These are phyloP conservation scores for Ailurus styani DNA, from an alignment of 2,113 vertebrate species.

Conservation along the genomic window DNA sequence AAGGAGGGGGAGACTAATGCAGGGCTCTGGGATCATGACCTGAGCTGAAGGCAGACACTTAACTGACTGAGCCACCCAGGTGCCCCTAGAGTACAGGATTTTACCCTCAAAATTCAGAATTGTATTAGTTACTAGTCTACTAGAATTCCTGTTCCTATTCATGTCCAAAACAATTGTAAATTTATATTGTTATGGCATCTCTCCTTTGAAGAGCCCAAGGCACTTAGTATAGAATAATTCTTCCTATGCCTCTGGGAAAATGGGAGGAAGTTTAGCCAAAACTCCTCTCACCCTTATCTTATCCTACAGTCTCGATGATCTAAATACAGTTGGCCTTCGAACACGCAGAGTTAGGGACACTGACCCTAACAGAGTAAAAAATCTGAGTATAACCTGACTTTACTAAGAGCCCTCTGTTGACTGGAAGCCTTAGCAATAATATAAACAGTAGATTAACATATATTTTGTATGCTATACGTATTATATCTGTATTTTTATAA, in stretches of 20 bases:
- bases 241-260: background rate
- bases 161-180: background rate
- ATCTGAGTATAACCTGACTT: background rate
- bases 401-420: background rate
- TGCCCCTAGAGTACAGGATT: background rate
- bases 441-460: background rate
- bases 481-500: background rate
- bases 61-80: too few relatives aligned
- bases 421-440: background rate
- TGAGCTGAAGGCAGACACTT: background rate
- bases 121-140: background rate
- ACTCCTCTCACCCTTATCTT: background rate
- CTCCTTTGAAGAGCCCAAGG: background rate
- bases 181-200: background rate
- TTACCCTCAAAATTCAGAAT: background rate
- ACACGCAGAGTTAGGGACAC: background rate
- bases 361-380: background rate
- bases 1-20: background rate
- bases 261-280: background rate
- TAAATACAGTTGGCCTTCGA: background rate
- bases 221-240: background rate
- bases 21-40: background rate
- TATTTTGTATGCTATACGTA: background rate
- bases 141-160: background rate
- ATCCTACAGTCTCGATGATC: background rate